Base-by-base conservation (phyloP, 2,113 vertebrate genomes). In the Anhinga rufa region DNA sequence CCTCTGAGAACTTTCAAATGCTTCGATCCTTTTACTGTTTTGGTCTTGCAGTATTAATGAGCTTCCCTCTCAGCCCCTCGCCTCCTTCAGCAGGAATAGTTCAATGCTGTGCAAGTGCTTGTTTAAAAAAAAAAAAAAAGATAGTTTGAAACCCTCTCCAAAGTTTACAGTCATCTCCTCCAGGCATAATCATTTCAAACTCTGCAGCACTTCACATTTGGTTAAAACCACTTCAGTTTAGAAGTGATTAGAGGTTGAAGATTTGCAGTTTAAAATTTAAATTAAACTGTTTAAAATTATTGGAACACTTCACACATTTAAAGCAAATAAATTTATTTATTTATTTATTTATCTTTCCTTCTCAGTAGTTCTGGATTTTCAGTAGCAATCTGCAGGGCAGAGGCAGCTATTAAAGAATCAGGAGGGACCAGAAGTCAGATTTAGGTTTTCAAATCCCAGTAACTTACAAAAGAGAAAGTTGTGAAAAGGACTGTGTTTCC, bases 241-340 rank as follows among this genome's bases (percentile, higher is more conserved):
- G 92, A 97, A 98, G 98, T 98, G 98, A 98, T 98, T 98, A 98
- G 97, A 96, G 94, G 96, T 91, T 98, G 97, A 97, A 98, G 97
- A 98, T 97, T 84, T 79, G 81, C 97, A 90, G 93, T 98, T 98
- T 98, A 98, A 98, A 98, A 98, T 98, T 98, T 97, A 98, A 98
- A 98, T 98, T 97, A 97, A 98, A 97, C 97, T 95, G 92, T 98
- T 97, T 98, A 96, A 98, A 98, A 98, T 98, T 95, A 96, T 91
- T 97, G 95, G 97, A 95, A 91, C 82, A 96, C 97, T 98, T 98
- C 89, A 97, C 87, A 94, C 51, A 93, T 97, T 98, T 98, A 97
- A 98, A 98, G 98, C 95, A 98, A 98, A 98, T 98, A 97, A 95
- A 46, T 18, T 48, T 48, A 48, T 97, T 92, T 94, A 28, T 77